Evolutionary conservation across 1,140 invertebrate species (phyloP), one percentile per base, ranked within the genome.

Genomic region (Ctenoplectra terminalis): DNA sequence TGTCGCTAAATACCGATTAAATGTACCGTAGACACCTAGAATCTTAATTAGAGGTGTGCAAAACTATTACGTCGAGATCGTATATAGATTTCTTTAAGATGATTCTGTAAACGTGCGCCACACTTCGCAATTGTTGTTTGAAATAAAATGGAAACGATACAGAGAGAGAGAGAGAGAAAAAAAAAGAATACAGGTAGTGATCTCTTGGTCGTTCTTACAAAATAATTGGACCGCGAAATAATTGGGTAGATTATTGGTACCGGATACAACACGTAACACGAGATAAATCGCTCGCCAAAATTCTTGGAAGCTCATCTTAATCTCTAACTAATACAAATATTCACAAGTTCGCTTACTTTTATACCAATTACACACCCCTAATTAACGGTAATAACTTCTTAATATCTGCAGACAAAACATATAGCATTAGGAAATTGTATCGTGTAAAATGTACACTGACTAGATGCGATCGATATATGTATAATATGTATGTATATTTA

Each of bases 381-480:
- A 76, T 89, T 87, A 89, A 89, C 83, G 50, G 46, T n/a, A 90
- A 85, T 79, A 67, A 86, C 40, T 54, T 31, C 69, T 61, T 87
- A 67, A 82, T 84, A 84, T 83, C 86, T 87, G 85, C 73, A 79
- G 84, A 88, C 83, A 91, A 60, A 87, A 82, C 87, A 88, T 67
- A 64, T 88, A 88, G 86, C 85, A 83, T 90, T 87, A 86, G 86
- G 77, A 86, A 89, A 89, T 74, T 78, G 85, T 88, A 79, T 91
- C 87, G 85, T 89, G 78, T 91, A 89, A 88, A 87, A 87, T 91
- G 79, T 88, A 73, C 89, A 90, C 86, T 86, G 88, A 90, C 86
- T 92, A 93, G 88, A 91, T 93, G 90, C 89, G 93, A 93, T 89
- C 83, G 82, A 90, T 91, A 92, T 77, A 63, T 60, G 23, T 60